These are phyloP conservation scores for Dendrocincla fuliginosa DNA, from an alignment of 2,797 vertebrate genomes.

Conservation along the genomic window DNA sequence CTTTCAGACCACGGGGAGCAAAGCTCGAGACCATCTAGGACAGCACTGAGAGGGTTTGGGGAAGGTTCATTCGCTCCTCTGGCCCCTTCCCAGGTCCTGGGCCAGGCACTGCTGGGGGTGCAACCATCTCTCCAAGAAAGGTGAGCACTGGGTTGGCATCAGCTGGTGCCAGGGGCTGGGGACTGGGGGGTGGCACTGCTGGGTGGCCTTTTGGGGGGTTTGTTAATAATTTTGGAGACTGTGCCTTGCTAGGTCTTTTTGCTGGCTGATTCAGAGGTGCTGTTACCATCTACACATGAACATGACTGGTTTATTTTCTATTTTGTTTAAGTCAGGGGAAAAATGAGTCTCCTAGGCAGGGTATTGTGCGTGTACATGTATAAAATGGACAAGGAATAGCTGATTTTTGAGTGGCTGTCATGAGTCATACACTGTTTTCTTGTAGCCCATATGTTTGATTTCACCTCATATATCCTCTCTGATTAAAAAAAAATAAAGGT, in stretches of 20 bases:
- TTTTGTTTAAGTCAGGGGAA: neutral
- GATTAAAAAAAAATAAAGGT: neutral
- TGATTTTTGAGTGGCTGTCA: neutral
- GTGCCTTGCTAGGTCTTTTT: neutral
- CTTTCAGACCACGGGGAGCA: neutral
- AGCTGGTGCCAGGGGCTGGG: neutral
- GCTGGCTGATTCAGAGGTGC: neutral
- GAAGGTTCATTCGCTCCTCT: neutral
- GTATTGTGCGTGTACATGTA: neutral
- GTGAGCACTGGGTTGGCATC: neutral
- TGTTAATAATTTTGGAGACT: neutral
- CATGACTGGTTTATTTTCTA: neutral
- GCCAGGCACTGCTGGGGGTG: accelerated
- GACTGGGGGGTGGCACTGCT: neutral
- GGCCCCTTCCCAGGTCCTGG: neutral
- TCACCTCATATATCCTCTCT: neutral
- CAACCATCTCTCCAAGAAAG: neutral
- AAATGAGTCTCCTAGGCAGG: neutral
- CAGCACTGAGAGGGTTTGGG: neutral
- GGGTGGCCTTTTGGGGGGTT: accelerated
- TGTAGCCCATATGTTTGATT: neutral
- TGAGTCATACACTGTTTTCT: neutral
- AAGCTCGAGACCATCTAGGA: neutral
- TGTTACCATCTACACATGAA: neutral
- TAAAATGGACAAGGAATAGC: neutral